Percentiles rank a stretch among this genome's conserved stretches.
Conservation (phyloP, 2,797 vertebrate genomes). For the Petrocephalus schoutedeni region DNA sequence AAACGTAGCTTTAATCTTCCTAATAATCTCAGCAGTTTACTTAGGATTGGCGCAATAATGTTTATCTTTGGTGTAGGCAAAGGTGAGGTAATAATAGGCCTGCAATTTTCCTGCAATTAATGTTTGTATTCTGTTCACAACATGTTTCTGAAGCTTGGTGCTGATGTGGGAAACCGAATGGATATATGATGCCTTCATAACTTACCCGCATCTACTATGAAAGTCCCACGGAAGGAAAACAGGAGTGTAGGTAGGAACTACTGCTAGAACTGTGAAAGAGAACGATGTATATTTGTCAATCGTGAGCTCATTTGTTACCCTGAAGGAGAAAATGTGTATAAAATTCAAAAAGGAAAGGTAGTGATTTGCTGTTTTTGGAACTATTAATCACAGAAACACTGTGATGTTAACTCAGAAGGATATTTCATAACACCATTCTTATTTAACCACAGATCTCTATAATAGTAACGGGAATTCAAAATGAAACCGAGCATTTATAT, state of each 20-base stretch:
- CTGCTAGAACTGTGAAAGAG: background rate
- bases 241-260: background rate
- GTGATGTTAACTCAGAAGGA: background rate
- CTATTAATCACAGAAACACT: background rate
- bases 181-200: background rate
- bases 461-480: background rate
- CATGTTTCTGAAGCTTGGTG: background rate
- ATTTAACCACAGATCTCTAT: background rate
- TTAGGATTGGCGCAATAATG: background rate
- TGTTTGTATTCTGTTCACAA: background rate
- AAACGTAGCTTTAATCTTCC: background rate
- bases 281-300: background rate
- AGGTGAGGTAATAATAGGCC: background rate
- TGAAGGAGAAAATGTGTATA: background rate
- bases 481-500: background rate
- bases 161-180: background rate
- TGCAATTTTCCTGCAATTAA: background rate
- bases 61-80: background rate
- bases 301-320: background rate
- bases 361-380: background rate
- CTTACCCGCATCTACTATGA: background rate
- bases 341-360: background rate
- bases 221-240: background rate
- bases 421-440: background rate
- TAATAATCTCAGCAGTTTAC: background rate